Conservation (phyloP, 2,888 invertebrate species). For the Dyspetes luteomarginatus region DNA sequence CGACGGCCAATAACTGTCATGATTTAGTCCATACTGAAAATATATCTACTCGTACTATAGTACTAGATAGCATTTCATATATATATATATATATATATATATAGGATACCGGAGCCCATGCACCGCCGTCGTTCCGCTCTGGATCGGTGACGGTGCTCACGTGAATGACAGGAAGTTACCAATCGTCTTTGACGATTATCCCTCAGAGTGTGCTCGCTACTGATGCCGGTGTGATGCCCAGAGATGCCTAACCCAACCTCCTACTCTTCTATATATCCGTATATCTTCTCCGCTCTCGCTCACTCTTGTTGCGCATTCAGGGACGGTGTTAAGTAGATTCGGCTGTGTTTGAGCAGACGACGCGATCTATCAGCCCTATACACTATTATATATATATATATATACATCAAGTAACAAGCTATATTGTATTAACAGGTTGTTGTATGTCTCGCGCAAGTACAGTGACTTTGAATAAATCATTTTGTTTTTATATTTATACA, state of each 20-base stretch:
- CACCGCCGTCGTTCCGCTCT: conserved; percentile 71
- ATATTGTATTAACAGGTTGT: no score
- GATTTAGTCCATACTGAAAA: background rate
- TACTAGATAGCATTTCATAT: conserved; percentile 1
- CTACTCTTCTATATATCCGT: conserved; percentile 57
- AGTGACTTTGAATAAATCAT: no score
- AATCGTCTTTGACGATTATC: conserved; percentile 83
- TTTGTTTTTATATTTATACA: no score
- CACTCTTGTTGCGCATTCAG: conserved; percentile 75
- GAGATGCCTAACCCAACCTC: conserved; percentile 58
- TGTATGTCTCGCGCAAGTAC: no score
- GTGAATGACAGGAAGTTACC: conserved; percentile 83
- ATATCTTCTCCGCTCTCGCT: background rate
- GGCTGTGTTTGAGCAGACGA: conserved; percentile 58
- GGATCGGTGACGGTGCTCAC: conserved; percentile 77
- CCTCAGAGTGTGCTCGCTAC: conserved; percentile 70
- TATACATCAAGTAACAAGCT: no score
- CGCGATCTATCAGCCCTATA: conserved; percentile 57
- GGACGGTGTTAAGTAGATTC: conserved; percentile 82
- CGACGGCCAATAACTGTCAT: conserved; percentile 7
- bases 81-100: conserved; percentile 16
- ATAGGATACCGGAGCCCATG: conserved; percentile 50
- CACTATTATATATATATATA: no score
- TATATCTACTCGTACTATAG: conserved; percentile 5
- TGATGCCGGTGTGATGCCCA: conserved; percentile 60